A percentile compares a stretch with the other conserved stretches of the same genome.
phyloP scores from a whole-genome alignment of 2,797 vertebrate species.

The Sparus aurata region DNA sequence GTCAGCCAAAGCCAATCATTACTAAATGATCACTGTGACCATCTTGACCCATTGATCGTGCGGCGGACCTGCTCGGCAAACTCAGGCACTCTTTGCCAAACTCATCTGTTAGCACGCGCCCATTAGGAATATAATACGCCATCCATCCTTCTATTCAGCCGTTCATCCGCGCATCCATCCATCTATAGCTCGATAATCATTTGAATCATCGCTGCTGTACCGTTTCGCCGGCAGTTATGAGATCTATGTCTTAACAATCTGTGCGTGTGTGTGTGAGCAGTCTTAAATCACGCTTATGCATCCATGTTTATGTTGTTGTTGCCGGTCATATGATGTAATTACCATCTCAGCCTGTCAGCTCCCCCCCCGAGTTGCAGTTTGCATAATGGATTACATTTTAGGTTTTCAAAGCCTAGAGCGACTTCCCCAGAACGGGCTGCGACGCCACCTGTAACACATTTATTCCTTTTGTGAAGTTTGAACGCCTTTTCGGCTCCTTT shows the following conservation, averaged over 20 bases:
- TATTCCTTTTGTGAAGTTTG: slow-evolving; percentile 18
- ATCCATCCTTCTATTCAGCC: slow-evolving; percentile 37
- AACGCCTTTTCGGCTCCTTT: not conserved
- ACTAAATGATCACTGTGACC: slow-evolving; percentile 45
- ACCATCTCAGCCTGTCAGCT: slow-evolving; percentile 12
- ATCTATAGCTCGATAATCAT: slow-evolving; percentile 43
- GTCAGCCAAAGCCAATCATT: slow-evolving; percentile 67
- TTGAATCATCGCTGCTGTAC: slow-evolving; percentile 41
- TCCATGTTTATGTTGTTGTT: slow-evolving; percentile 48
- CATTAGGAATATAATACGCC: slow-evolving; percentile 47
- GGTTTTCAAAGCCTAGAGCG: not conserved
- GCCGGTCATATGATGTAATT: slow-evolving; percentile 48
- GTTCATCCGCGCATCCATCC: slow-evolving; percentile 13
- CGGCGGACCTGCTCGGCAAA: slow-evolving; percentile 14
- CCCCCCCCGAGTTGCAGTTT: slow-evolving; percentile 25
- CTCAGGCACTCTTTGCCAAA: slow-evolving; percentile 50
- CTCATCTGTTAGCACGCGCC: slow-evolving; percentile 58
- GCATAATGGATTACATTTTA: slow-evolving; percentile 42
- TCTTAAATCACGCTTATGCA: slow-evolving; percentile 40
- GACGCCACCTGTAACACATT: slow-evolving; percentile 5
- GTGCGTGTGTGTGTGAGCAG: not conserved
- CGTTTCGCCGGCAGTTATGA: slow-evolving; percentile 43
- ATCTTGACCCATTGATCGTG: slow-evolving; percentile 65
- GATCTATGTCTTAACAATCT: slow-evolving; percentile 67
- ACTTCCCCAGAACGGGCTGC: slow-evolving; percentile 5